phyloP scores from a whole-genome alignment of 2,113 vertebrate genomes.

The Strix uralensis region DNA sequence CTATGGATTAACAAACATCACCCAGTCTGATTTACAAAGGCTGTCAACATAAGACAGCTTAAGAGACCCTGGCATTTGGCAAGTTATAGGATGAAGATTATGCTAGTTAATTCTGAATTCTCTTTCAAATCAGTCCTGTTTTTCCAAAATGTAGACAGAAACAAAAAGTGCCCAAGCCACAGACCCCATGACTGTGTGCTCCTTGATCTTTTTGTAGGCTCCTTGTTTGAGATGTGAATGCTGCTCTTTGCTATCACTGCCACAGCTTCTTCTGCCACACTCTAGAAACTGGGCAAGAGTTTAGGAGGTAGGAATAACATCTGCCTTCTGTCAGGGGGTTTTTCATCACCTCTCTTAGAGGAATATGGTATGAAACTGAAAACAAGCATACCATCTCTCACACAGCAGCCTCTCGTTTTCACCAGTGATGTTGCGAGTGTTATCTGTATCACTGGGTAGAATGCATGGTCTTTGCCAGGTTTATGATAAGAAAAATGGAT shows the following conservation, averaged over 20 bases:
- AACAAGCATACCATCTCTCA: neutral
- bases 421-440: neutral
- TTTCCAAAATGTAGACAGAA: neutral
- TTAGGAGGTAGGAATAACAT: neutral
- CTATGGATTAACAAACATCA: neutral
- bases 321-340: neutral
- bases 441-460: neutral
- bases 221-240: neutral
- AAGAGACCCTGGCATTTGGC: neutral
- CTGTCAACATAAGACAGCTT: neutral
- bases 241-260: neutral
- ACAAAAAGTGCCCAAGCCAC: neutral
- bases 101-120: conserved; percentile 3
- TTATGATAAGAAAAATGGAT: neutral
- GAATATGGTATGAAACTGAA: neutral
- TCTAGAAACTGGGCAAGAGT: neutral
- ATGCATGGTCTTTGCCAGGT: neutral
- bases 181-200: neutral
- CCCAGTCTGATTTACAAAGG: neutral
- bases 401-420: neutral
- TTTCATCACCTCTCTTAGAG: neutral
- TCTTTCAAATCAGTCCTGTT: neutral
- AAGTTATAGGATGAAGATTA: neutral
- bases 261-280: neutral
- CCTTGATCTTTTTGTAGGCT: neutral